Evolutionary conservation across 1,140 invertebrate species (phyloP).

Genomic region (Drosophila nannoptera): DNA sequence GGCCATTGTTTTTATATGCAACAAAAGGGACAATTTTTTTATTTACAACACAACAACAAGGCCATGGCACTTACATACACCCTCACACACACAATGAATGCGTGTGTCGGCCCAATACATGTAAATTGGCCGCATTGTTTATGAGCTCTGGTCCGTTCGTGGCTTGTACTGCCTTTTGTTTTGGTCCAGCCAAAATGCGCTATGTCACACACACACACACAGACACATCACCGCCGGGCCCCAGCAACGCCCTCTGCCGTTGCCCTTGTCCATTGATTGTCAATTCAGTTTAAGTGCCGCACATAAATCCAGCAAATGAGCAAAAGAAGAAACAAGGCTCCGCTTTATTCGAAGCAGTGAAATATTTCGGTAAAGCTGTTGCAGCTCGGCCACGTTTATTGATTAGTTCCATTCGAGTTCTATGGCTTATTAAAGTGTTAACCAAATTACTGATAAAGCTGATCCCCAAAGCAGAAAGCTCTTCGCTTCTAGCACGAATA

Average conservation of each 20-base stretch:
- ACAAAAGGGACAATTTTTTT: constrained; percentile 74
- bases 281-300: constrained; percentile 72
- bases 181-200: constrained; percentile 18
- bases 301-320: constrained; percentile 71
- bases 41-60: constrained; percentile 61
- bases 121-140: constrained; percentile 76
- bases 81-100: constrained; percentile 11
- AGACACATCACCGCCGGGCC: neutral
- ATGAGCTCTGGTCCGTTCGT: constrained; percentile 47
- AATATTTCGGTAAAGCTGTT: constrained; percentile 41
- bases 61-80: constrained; percentile 32
- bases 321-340: constrained; percentile 22
- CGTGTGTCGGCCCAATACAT: constrained; percentile 58
- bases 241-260: constrained; percentile 4
- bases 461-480: neutral
- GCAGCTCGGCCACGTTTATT: constrained; percentile 26
- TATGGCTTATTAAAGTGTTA: constrained; percentile 7
- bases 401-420: constrained; percentile 7
- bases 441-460: neutral
- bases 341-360: constrained; percentile 50
- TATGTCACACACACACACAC: neutral
- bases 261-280: constrained; percentile 67
- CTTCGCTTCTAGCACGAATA: no score
- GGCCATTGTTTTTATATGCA: constrained; percentile 76
- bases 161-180: constrained; percentile 47